A percentile compares a stretch with the other conserved stretches of the same genome.
Conservation (phyloP, 2,888 invertebrate genomes). For the Drosophila mimetica region DNA sequence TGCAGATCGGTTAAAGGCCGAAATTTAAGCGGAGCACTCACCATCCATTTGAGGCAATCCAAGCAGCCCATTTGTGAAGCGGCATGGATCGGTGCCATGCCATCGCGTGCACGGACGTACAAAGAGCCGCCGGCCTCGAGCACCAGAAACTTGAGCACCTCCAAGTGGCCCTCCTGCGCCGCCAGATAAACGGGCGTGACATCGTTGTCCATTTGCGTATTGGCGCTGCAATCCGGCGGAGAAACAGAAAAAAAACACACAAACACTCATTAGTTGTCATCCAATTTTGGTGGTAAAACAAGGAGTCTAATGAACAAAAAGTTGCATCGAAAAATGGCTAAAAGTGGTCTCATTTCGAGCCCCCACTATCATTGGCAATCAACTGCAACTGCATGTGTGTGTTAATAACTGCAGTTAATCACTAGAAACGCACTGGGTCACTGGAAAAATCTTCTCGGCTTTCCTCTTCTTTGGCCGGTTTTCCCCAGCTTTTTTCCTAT, state of each 20-base stretch:
- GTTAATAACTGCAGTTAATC: conserved; percentile 11
- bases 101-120: conserved; percentile 93
- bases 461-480: conserved; percentile 10
- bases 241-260: conserved; percentile 34
- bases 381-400: background rate
- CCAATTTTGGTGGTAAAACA: conserved; percentile 41
- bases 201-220: conserved; percentile 96
- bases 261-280: conserved; percentile 17
- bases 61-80: conserved; percentile 95
- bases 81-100: conserved; percentile 95
- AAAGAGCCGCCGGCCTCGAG: conserved; percentile 92
- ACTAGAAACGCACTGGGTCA: conserved; percentile 21
- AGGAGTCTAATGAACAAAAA: conserved; percentile 56
- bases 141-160: conserved; percentile 93
- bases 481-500: background rate
- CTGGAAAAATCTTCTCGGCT: conserved; percentile 9
- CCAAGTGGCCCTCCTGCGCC: conserved; percentile 94
- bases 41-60: conserved; percentile 95
- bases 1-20: conserved; percentile 1
- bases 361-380: background rate
- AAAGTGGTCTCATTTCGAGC: background rate
- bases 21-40: conserved; percentile 83
- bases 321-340: conserved; percentile 16
- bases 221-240: conserved; percentile 91
- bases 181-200: conserved; percentile 95